Conservation (phyloP, 2,888 invertebrate species). For the Noctua janthina region DNA sequence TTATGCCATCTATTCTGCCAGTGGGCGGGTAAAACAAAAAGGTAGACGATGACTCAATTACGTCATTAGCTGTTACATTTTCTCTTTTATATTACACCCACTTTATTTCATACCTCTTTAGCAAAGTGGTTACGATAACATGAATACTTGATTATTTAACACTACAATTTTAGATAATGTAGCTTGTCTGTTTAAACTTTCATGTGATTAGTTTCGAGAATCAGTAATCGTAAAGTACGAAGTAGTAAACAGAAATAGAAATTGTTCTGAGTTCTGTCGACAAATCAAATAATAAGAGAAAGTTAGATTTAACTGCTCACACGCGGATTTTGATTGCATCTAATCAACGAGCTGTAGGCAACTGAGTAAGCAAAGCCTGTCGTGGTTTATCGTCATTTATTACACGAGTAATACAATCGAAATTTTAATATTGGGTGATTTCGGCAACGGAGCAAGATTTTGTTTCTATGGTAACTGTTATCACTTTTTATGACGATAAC, state of each 20-base stretch:
- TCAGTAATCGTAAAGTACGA: neutral
- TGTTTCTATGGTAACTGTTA: neutral
- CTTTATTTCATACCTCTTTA: constrained; percentile 35
- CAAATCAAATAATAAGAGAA: constrained; percentile 36
- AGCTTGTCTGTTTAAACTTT: neutral
- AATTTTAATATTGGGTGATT: neutral
- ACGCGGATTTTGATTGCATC: constrained; percentile 39
- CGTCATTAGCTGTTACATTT: constrained; percentile 43
- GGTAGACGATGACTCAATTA: constrained; percentile 40
- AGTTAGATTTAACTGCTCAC: constrained; percentile 31
- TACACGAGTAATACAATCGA: neutral
- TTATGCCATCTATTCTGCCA: constrained; percentile 2
- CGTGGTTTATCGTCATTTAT: constrained; percentile 4
- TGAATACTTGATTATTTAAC: constrained; percentile 11
- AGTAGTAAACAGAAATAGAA: constrained; percentile 3
- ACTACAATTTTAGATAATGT: constrained; percentile 1
- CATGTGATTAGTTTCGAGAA: constrained; percentile 12
- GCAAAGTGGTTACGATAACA: constrained; percentile 30
- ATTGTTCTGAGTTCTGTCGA: constrained; percentile 10
- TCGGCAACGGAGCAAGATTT: neutral
- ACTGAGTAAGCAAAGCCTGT: constrained; percentile 6
- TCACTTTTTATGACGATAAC: neutral
- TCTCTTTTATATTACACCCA: constrained; percentile 33
- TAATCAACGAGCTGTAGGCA: constrained; percentile 14
- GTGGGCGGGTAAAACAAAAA: constrained; percentile 37